Percentiles rank a stretch among this genome's conserved stretches.
Evolutionary conservation across 2,797 vertebrate species (phyloP).

Genomic region (Dermochelys coriacea): DNA sequence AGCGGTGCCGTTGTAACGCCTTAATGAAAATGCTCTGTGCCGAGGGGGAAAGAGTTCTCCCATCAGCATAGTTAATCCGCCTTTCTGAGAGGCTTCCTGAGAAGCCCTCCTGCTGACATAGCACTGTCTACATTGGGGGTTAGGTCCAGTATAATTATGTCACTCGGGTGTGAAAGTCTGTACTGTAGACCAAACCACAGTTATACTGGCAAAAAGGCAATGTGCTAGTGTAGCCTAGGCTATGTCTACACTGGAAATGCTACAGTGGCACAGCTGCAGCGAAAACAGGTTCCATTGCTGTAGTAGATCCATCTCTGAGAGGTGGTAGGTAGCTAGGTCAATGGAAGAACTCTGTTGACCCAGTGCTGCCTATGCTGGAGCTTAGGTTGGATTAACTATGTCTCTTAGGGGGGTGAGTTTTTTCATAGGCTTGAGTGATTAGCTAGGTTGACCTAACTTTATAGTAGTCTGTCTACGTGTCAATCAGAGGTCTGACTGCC

Average conservation of each 20-base stretch:
- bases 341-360: neutral
- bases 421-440: neutral
- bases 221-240: neutral
- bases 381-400: neutral
- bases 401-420: neutral
- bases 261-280: neutral
- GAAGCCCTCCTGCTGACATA: neutral
- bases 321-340: neutral
- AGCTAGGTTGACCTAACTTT: neutral
- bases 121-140: neutral
- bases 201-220: neutral
- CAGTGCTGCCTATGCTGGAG: neutral
- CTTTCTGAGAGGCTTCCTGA: neutral
- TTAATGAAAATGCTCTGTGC: neutral
- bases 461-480: neutral
- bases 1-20: neutral
- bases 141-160: neutral
- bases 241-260: neutral
- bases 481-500: neutral
- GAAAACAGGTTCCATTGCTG: neutral
- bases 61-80: neutral
- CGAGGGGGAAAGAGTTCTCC: neutral
- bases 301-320: neutral
- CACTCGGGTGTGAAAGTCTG: neutral
- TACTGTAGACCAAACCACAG: neutral